Base-by-base conservation (phyloP, 1,140 invertebrate genomes). In the Helicorthomorpha holstii region DNA sequence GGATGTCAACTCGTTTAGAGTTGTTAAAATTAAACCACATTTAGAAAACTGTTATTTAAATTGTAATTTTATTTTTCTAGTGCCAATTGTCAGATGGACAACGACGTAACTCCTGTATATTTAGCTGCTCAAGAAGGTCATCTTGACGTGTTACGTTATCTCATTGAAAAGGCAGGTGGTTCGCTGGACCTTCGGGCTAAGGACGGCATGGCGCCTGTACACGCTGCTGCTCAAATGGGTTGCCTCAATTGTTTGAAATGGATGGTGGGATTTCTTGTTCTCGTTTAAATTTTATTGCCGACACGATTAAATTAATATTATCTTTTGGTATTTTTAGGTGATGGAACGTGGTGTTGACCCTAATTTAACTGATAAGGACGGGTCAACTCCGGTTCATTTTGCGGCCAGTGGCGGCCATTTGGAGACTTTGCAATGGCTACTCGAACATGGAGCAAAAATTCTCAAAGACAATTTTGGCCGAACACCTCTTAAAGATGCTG, bases 201-300 rank as follows among this genome's bases (percentile, higher is more conserved):
- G 63, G 86, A 89, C 70, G 85, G 85, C 24, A 89, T 89, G 85
- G 79, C 84, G 51, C 83, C 84, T 48, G 74, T 89, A 49, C 86
- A 90, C 66, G 85, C 85, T 1, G 83, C 85, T 47, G 82, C 83
- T 50, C 85, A 89, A 72, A 86, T 83, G 74, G 85, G 85, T n/a
- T 82, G 82, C 60, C 67, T 88, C 27, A 75, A 81, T 61, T 85
- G 84, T 63, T 76, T 90, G 50, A 83, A 85, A 68, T 90, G 82
- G 82, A 85, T 90, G 82, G 84, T 88, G 63, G 79, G 76, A 42
- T 25, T 19, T 22, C 4, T 46, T 21, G 25, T 48, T 12, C 25
- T 46, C 7, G 25, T 46, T 46, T 46, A 25, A 4, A 21, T 46
- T 46, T 21, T 19, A 12, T 10, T 10, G 44, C 10, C 21, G 16